Conservation (phyloP, 2,797 vertebrate species). For the Siniperca obscura region DNA sequence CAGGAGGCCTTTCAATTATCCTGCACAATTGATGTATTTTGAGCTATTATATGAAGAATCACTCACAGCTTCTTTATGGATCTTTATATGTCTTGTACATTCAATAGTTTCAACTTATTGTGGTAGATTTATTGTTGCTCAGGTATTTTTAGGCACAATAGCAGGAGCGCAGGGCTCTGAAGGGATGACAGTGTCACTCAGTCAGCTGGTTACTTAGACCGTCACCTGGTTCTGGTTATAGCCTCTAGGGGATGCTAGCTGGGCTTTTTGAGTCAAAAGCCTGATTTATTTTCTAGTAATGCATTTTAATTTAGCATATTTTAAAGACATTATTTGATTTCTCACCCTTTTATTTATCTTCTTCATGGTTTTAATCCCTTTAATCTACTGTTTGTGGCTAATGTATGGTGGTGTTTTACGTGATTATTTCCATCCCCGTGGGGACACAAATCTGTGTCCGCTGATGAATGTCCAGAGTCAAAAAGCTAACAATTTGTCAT, state of each 20-base stretch:
- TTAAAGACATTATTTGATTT: slow-evolving; percentile 5
- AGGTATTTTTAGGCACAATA: slow-evolving; percentile 15
- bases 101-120: slow-evolving; percentile 13
- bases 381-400: slow-evolving; percentile 7
- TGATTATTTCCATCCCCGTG: slow-evolving; percentile 31
- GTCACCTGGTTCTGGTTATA: background rate
- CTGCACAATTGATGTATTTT: background rate
- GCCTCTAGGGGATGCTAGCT: slow-evolving; percentile 16
- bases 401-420: slow-evolving; percentile 23
- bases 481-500: slow-evolving; percentile 52
- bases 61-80: slow-evolving; percentile 10
- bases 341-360: background rate
- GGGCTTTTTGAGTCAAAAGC: slow-evolving; percentile 1
- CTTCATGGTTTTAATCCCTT: slow-evolving; percentile 11
- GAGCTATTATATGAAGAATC: slow-evolving; percentile 8
- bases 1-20: slow-evolving; percentile 1
- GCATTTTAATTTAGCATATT: slow-evolving; percentile 1
- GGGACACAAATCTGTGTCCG: slow-evolving; percentile 12
- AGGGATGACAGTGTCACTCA: background rate
- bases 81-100: background rate
- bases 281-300: background rate
- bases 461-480: slow-evolving; percentile 34
- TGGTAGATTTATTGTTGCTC: slow-evolving; percentile 16
- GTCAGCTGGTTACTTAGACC: background rate
- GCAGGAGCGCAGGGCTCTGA: background rate